These are phyloP conservation scores for Hesperophylax magnus DNA, from an alignment of 1,140 invertebrate genomes.

Conservation along the genomic window DNA sequence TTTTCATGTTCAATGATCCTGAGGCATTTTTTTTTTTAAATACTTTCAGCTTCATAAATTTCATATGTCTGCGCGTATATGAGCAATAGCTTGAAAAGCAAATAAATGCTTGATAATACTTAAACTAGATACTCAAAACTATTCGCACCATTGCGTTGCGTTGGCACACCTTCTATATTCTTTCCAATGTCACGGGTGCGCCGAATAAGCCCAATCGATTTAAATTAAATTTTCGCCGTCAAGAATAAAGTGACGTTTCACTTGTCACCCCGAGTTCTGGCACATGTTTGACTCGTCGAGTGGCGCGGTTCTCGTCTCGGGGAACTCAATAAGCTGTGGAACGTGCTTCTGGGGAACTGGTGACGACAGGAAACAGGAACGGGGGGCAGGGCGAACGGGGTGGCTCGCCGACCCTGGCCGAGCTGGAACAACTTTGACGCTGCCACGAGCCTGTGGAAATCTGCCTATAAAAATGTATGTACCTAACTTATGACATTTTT, in stretches of 20 bases:
- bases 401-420: not conserved
- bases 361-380: not conserved
- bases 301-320: not conserved
- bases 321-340: conserved; percentile 22
- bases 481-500: too few relatives aligned
- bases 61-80: too few relatives aligned
- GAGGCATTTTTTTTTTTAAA: too few relatives aligned
- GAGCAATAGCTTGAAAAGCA: too few relatives aligned
- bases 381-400: not conserved
- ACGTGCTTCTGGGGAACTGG: conserved; percentile 9
- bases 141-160: not conserved
- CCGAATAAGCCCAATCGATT: too few relatives aligned
- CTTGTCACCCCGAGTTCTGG: not conserved
- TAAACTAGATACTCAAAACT: not conserved
- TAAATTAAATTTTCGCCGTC: too few relatives aligned
- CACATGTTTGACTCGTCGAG: not conserved
- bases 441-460: not conserved
- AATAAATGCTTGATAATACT: not conserved
- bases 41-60: too few relatives aligned
- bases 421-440: not conserved
- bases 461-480: too few relatives aligned
- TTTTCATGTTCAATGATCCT: too few relatives aligned
- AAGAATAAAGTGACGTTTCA: too few relatives aligned
- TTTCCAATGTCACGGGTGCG: too few relatives aligned
- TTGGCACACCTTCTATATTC: too few relatives aligned